Base-by-base conservation (phyloP, 2,888 invertebrate genomes). In the Hyppa rectilinea region DNA sequence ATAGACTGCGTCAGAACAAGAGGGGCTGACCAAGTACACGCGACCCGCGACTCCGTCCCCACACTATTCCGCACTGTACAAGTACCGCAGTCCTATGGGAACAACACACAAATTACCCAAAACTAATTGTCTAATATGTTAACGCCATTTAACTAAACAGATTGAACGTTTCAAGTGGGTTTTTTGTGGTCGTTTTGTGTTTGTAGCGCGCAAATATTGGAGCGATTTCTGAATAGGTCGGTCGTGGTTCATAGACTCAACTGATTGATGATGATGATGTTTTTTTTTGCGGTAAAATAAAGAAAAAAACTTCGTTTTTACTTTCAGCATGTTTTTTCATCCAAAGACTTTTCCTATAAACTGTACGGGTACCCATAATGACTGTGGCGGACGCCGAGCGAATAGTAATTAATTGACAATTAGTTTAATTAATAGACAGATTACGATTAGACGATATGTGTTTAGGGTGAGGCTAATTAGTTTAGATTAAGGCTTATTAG, bases 21-120 rank as follows among this genome's bases (percentile, higher is more conserved):
- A 90, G 90, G 93, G 93, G 92, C 88, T 87, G 87, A 87, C 88
- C 86, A 87, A 74, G 80, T 26, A 86, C 90, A 85, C 75, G 75
- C 56, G 77, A 71, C 82, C 67, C 12, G 23, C 31, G 17, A 31
- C 61, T 26, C 26, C 84, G 80, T 84, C 88, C 83, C 85, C 75
- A 58, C 43, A 45, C 71, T 34, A 50, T 20, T 56, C 36, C 34
- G 49, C 79, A 73, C 67, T 43, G 72, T 68, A 75, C 75, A 60
- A 67, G 67, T 71, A 77, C 83, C 78, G 71, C 81, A 75, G 83
- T 90, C 89, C 91, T 90, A 91, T 95, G 95, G 95, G 95, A 95
- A 95, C 92, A 89, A 92, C 93, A 94, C 94, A 95, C 94, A 94
- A 94, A 94, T 94, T 93, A 91, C 90, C 94, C 92, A 88, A 88